Evolutionary conservation across 2,888 invertebrate species (phyloP), one percentile per base, ranked within the genome.

Genomic region (Spilarctia lutea): DNA sequence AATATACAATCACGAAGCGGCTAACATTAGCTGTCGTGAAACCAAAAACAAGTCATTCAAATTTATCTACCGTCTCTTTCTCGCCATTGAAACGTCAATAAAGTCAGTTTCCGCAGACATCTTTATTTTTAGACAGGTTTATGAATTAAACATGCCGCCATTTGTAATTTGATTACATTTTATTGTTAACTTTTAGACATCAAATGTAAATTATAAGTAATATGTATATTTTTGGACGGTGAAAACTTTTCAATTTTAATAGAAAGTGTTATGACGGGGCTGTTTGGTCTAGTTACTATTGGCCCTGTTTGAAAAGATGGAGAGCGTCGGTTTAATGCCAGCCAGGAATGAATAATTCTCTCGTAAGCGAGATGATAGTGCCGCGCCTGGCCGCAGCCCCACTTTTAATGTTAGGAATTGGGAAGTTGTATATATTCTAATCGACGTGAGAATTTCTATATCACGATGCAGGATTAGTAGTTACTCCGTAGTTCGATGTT

Each of bases 91-190:
- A 27, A 73, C 30, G 80, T 82, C 82, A 79, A 13, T 77, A 69
- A 56, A 1, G 33, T 35, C 24, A 42, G 52, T 30, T 74, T 66
- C 33, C 42, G 18, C n/a, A 24, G 68, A 75, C 48, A 65, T 63
- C 63, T 78, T 78, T 78, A 75, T 80, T 82, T 74, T 81, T 42
- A 74, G 42, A 65, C 27, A 35, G 24, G n/a, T 30, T 73, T 63
- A 73, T 73, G 39, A 73, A 73, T 73, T 67, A 72, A 60, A 72
- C 72, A 68, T n/a, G 27, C 13, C 24, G 33, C 48, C 33, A 68
- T 65, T 68, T 68, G 65, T 69, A 96, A 96, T 96, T 89, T 87
- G 81, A 70, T 45, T 65, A 48, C 42, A 48, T 65, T 48, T 69
- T 69, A 56, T 56, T 56, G 18, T 7, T 63, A 30, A 8, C 30